Base-by-base conservation (phyloP, 2,888 invertebrate species). In the Julus scandinavius region DNA sequence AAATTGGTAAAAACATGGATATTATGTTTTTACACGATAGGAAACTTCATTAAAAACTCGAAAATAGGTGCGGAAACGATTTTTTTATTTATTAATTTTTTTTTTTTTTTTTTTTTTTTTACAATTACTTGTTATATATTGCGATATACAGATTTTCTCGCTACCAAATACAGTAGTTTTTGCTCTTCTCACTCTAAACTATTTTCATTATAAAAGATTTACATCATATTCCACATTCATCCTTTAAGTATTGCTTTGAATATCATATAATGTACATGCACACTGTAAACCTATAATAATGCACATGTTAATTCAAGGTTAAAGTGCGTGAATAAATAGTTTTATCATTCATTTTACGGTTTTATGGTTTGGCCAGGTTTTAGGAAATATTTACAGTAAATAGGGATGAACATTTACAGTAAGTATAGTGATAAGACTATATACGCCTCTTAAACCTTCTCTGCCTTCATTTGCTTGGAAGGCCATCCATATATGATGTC, bases 141-240 rank as follows among this genome's bases (percentile, higher is more conserved):
- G 72, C 72, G 72, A 72, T 72, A 72, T 72, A 72, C 72, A 72
- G 58, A 3, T 58, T 58, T 4, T 72, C 72, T 72, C 72, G 20
- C 72, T 72, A 72, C 72, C 9, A 72, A 58, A 72, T 72, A 29
- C 72, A 72, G 1, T 72, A 9, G 29, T 29, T 72, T 72, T 72
- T 29, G 29, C 29, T 29, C 72, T 20, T 9, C 20, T 29, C n/a
- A 20, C 29, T 11, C 72, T 29, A 72, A 20, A 72, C 72, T 72
- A 72, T 29, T 72, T 72, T 72, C 72, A 29, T 72, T 72, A 72
- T 72, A 72, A 72, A 72, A 72, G 72, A 72, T 72, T 72, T 72
- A 72, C 72, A 72, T 72, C 72, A 29, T 72, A 29, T 72, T 17
- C 9, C 29, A 72, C 72, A 72, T 72, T 72, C 72, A 72, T 72